Evolutionary conservation across 2,888 invertebrate genomes (phyloP), one percentile per base, ranked within the genome.

Genomic region (Pecten maximus): DNA sequence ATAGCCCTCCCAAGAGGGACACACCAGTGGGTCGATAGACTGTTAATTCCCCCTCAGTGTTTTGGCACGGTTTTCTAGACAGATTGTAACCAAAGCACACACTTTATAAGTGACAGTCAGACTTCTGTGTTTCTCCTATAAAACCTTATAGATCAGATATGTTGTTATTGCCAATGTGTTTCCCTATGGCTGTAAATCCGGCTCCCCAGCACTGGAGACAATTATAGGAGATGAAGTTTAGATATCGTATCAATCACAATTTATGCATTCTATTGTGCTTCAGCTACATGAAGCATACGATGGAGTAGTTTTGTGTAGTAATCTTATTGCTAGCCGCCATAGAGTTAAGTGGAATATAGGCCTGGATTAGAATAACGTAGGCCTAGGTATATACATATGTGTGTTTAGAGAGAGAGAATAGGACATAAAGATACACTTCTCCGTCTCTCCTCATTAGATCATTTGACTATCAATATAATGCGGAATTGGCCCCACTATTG

Each of bases 41-140:
- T 74, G 35, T 74, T 74, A 74, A 74, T 35, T n/a, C 74, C 74
- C 54, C 74, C 60, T 60, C 74, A 74, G 35, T 74, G 35, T 74
- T 74, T 74, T 74, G 74, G 35, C 74, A 74, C 74, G 35, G 23
- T 74, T 35, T 74, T 74, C 35, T 74, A 28, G 35, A 74, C 74
- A 74, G 35, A 35, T 35, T 74, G 74, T 74, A 35, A 74, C 74
- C 28, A 35, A 74, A 74, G 74, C 35, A 74, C 35, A 74, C 28
- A 74, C n/a, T 6, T 16, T 28, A 60, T 35, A 35, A 74, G 74
- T 28, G 74, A 74, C 74, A 60, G 60, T 23, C 2, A 60, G 23
- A 60, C 60, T 60, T n/a, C n/a, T n/a, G n/a, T n/a, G 16, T 50
- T 60, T 60, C n/a, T 60, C 60, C 60, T 28, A 10, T 60, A 60